These are phyloP conservation scores for Trematocara macrostoma DNA, from an alignment of 2,113 vertebrate genomes.

Conservation along the genomic window DNA sequence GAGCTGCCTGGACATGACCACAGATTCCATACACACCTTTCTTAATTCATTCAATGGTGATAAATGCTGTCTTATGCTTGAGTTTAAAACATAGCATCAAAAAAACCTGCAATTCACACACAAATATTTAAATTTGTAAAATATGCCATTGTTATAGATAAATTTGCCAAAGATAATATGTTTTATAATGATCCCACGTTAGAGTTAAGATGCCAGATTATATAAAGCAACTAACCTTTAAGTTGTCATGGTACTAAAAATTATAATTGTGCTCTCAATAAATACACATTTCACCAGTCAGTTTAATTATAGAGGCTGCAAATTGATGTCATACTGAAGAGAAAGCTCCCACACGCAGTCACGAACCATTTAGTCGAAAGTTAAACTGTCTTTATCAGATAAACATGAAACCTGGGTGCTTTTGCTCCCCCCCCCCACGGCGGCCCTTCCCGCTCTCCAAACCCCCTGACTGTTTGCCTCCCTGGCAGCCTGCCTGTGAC, in stretches of 20 bases:
- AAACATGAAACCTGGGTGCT: neutral
- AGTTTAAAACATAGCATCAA: neutral
- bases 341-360: neutral
- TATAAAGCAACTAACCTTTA: neutral
- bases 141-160: neutral
- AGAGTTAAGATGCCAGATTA: neutral
- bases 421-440: rapidly evolving
- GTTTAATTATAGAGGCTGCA: neutral
- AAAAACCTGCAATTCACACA: neutral
- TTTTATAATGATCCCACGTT: neutral
- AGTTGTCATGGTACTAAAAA: neutral
- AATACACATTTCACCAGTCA: neutral
- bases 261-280: neutral
- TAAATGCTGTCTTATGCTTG: neutral
- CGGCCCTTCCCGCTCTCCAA: neutral
- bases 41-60: neutral
- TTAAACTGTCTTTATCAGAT: neutral
- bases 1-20: neutral
- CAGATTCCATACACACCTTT: neutral
- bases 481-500: neutral
- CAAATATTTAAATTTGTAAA: neutral
- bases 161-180: neutral
- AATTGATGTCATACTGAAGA: neutral
- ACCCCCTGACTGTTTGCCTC: neutral
- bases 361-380: neutral